Percentiles rank a stretch among this genome's conserved stretches.
phyloP scores from a whole-genome alignment of 2,797 vertebrate genomes.

The Sebastes paucispinis region DNA sequence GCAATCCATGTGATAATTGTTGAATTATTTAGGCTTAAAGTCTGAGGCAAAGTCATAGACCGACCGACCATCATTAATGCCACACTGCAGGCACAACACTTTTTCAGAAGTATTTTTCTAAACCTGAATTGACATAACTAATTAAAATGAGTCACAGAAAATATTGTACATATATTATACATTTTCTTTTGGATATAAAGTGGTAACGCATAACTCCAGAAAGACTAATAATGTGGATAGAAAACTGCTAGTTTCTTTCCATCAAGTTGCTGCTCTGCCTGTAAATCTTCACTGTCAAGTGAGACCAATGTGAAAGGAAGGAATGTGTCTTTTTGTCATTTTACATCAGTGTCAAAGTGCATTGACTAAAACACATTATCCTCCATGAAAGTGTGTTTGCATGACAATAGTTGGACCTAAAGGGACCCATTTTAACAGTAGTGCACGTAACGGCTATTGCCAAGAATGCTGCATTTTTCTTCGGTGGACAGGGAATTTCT shows the following conservation, averaged over 20 bases:
- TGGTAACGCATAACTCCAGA: not conserved
- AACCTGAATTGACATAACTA: not conserved
- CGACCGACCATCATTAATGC: too few relatives aligned
- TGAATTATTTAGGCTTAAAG: not conserved
- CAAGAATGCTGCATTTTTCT: not conserved
- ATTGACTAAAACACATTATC: constrained; percentile 47
- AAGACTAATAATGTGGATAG: not conserved
- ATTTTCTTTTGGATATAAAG: not conserved
- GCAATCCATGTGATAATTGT: too few relatives aligned
- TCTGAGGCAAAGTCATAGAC: not conserved
- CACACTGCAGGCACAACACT: not conserved
- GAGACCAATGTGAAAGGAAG: constrained; percentile 10
- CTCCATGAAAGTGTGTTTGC: constrained; percentile 38
- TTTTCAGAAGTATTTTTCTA: not conserved
- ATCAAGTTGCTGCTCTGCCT: not conserved
- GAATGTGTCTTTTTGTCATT: constrained; percentile 35
- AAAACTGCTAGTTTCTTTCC: constrained; percentile 3
- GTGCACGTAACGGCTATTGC: constrained; percentile 5
- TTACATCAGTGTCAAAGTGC: constrained; percentile 39
- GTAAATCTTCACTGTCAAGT: not conserved
- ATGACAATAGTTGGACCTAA: constrained; percentile 15
- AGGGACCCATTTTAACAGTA: constrained; percentile 1
- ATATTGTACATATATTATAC: not conserved
- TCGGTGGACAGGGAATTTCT: constrained; percentile 4
- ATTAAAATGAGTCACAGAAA: not conserved